phyloP scores from a whole-genome alignment of 2,888 invertebrate species.

The Glyphotaelius pellucidus region DNA sequence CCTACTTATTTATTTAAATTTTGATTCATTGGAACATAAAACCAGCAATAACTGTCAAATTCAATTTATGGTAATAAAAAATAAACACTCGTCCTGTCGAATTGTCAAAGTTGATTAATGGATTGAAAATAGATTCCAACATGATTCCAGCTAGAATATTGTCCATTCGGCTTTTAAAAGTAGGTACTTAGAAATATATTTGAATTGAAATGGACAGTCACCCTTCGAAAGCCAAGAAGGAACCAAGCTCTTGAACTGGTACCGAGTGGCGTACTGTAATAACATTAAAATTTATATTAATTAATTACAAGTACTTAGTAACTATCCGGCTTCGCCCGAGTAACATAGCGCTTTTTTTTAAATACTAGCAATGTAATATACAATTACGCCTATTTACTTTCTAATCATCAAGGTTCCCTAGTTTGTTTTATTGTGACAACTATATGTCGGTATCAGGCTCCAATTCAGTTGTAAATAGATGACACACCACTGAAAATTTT shows the following conservation, averaged over 20 bases:
- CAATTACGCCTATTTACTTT: no score
- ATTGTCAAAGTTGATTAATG: neutral
- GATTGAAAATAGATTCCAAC: neutral
- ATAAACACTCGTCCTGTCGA: neutral
- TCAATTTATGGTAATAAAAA: neutral
- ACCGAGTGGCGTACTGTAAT: neutral
- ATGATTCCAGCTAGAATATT: neutral
- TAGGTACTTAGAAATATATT: neutral
- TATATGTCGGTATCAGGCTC: no score
- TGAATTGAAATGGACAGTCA: neutral
- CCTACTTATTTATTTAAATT: no score
- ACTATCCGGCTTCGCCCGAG: no score
- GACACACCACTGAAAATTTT: no score
- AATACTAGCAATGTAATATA: no score
- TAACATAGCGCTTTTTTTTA: no score
- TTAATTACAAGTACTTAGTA: neutral
- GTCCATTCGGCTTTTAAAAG: neutral
- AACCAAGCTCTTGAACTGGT: neutral
- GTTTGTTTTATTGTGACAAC: no score
- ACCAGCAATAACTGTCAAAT: neutral
- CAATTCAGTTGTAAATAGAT: no score
- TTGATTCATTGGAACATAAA: no score
- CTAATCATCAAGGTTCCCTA: no score
- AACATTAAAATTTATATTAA: neutral
- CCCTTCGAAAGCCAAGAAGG: neutral